phyloP scores from a whole-genome alignment of 2,797 vertebrate genomes.

The Lophotriccus pileatus region DNA sequence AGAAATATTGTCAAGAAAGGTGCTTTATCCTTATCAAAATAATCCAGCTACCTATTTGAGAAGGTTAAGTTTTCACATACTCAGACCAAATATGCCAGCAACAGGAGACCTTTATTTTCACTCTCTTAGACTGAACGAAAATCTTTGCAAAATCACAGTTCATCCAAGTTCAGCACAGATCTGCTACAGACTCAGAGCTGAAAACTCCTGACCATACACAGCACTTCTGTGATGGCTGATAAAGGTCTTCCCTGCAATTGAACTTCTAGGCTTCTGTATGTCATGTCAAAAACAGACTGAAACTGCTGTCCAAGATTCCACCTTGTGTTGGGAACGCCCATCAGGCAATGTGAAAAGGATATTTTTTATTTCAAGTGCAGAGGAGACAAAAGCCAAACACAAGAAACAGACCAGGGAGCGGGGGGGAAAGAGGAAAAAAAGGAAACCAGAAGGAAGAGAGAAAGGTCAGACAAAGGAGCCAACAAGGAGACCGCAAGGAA shows the following conservation, averaged over 20 bases:
- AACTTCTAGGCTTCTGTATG: neutral
- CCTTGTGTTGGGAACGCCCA: neutral
- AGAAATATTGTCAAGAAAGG: neutral
- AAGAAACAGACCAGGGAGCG: neutral
- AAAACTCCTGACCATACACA: neutral
- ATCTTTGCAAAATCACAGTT: neutral
- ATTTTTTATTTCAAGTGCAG: neutral
- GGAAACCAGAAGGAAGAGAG: neutral
- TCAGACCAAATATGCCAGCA: neutral
- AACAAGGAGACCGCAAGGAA: conserved; percentile 37
- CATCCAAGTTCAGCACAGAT: neutral
- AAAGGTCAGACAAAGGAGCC: conserved; percentile 19
- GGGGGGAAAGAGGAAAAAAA: neutral
- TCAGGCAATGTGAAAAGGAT: neutral
- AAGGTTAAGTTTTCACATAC: neutral
- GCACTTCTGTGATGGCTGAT: neutral
- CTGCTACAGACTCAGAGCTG: neutral
- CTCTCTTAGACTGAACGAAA: neutral
- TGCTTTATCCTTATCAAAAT: neutral
- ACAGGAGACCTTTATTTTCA: neutral
- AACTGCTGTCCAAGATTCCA: neutral
- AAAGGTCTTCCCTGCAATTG: neutral
- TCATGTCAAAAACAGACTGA: neutral
- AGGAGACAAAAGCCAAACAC: conserved; percentile 35
- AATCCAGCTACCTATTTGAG: neutral